phyloP scores from a whole-genome alignment of 2,797 vertebrate genomes.

The Macropodus opercularis region DNA sequence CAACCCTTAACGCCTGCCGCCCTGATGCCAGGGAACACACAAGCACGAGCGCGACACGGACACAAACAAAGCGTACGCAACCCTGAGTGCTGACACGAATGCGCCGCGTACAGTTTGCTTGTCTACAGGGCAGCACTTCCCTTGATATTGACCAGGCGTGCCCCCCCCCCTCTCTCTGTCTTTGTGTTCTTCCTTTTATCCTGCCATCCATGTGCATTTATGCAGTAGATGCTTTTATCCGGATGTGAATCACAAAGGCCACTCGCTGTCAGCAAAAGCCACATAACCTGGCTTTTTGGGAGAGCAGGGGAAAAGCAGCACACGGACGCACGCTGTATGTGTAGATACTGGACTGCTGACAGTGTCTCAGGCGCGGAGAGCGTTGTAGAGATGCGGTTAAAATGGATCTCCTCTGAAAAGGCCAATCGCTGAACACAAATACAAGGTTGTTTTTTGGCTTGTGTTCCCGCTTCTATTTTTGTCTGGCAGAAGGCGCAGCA shows the following conservation, averaged over 20 bases:
- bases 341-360: constrained; percentile 45
- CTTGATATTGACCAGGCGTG: constrained; percentile 31
- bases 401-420: constrained; percentile 73
- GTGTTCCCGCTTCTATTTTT: constrained; percentile 71
- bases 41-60: constrained; percentile 29
- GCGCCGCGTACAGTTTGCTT: constrained; percentile 29
- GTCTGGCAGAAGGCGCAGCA: constrained; percentile 70
- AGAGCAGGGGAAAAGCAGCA: not conserved
- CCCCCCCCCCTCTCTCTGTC: constrained; percentile 15
- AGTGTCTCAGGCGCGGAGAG: constrained; percentile 52
- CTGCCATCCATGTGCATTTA: constrained; percentile 54
- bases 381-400: constrained; percentile 50
- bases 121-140: constrained; percentile 41
- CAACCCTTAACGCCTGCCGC: constrained; percentile 60
- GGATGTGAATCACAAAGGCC: constrained; percentile 60
- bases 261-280: constrained; percentile 48
- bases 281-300: constrained; percentile 36
- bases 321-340: constrained; percentile 49
- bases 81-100: constrained; percentile 56
- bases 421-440: constrained; percentile 69
- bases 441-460: constrained; percentile 72
- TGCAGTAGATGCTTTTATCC: constrained; percentile 61
- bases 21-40: constrained; percentile 42
- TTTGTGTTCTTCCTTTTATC: constrained; percentile 36
- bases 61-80: constrained; percentile 51